Evolutionary conservation across 2,797 vertebrate genomes (phyloP).

Genomic region (Triplophysa bombifrons): DNA sequence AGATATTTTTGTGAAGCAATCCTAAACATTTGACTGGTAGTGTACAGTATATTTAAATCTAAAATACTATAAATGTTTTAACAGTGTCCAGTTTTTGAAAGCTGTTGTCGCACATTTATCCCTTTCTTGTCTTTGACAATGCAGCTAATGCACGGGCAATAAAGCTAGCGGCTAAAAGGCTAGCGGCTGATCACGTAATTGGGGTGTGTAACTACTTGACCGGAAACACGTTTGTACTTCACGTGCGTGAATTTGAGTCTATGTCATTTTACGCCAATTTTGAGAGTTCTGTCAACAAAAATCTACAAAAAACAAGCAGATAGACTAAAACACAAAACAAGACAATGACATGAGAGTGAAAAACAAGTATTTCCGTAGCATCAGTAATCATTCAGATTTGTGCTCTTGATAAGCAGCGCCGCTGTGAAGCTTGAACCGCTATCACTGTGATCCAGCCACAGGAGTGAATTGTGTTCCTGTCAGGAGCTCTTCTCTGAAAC

Average conservation of each 20-base stretch:
- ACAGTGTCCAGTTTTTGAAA: too few relatives aligned
- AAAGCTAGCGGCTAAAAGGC: not conserved
- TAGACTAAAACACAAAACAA: slow-evolving; percentile 7
- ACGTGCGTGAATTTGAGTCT: too few relatives aligned
- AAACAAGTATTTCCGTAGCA: slow-evolving; percentile 44
- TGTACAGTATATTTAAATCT: too few relatives aligned
- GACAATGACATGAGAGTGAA: slow-evolving; percentile 13
- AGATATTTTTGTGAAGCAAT: too few relatives aligned
- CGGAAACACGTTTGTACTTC: not conserved
- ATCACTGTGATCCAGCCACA: slow-evolving; percentile 50
- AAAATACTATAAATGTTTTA: too few relatives aligned
- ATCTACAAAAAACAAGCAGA: not conserved
- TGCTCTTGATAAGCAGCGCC: slow-evolving; percentile 42
- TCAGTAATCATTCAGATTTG: slow-evolving; percentile 54
- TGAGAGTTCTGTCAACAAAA: too few relatives aligned
- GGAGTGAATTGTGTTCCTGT: slow-evolving; percentile 59
- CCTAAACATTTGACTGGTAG: too few relatives aligned
- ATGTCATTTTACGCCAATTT: too few relatives aligned
- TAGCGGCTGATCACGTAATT: too few relatives aligned
- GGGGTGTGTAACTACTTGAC: too few relatives aligned
- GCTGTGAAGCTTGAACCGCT: slow-evolving; percentile 41
- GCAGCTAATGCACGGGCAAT: not conserved
- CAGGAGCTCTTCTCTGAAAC: slow-evolving; percentile 58
- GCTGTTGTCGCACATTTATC: too few relatives aligned
- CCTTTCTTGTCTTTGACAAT: not conserved